A percentile compares a stretch with the other conserved stretches of the same genome.
These are phyloP conservation scores for Megaceryle torquata DNA, from an alignment of 2,113 vertebrate genomes.

Conservation along the genomic window DNA sequence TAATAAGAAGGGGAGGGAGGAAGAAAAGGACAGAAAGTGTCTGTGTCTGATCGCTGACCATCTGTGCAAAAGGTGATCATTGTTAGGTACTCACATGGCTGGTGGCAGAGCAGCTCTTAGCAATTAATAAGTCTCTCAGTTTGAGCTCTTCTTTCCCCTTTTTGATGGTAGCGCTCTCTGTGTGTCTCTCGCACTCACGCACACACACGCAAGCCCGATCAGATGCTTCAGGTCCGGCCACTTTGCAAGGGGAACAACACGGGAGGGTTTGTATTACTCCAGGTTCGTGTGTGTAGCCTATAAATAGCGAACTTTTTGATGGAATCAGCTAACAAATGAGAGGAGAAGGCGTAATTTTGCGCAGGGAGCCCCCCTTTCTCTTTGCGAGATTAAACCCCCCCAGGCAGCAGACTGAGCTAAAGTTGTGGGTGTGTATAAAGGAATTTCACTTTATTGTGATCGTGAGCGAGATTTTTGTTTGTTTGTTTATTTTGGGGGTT, in stretches of 20 bases:
- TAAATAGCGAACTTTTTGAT: conserved; percentile 83
- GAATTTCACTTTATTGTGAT: conserved; percentile 28
- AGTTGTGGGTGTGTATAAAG: conserved; percentile 57
- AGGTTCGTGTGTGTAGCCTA: conserved; percentile 72
- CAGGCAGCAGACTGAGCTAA: conserved; percentile 65
- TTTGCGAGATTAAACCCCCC: conserved; percentile 60
- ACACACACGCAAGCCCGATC: conserved; percentile 5
- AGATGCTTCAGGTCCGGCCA: conserved; percentile 67
- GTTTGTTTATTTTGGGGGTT: neutral
- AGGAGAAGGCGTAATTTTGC: conserved; percentile 74
- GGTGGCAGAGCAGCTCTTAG: conserved; percentile 58
- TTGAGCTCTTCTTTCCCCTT: conserved; percentile 54
- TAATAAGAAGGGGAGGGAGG: neutral
- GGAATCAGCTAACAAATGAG: conserved; percentile 77
- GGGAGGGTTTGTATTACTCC: conserved; percentile 66
- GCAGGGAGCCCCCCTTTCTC: conserved; percentile 68
- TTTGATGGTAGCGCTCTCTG: conserved; percentile 20
- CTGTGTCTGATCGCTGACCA: conserved; percentile 36
- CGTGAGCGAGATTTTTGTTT: neutral
- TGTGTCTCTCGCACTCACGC: neutral
- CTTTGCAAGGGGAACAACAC: conserved; percentile 67
- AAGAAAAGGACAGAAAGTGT: conserved; percentile 2
- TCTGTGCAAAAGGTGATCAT: conserved; percentile 53
- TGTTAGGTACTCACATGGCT: conserved; percentile 77
- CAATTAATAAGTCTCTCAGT: conserved; percentile 61